Evolutionary conservation across 2,113 vertebrate genomes (phyloP), one percentile per base, ranked within the genome.

Genomic region (Amphiprion percula): DNA sequence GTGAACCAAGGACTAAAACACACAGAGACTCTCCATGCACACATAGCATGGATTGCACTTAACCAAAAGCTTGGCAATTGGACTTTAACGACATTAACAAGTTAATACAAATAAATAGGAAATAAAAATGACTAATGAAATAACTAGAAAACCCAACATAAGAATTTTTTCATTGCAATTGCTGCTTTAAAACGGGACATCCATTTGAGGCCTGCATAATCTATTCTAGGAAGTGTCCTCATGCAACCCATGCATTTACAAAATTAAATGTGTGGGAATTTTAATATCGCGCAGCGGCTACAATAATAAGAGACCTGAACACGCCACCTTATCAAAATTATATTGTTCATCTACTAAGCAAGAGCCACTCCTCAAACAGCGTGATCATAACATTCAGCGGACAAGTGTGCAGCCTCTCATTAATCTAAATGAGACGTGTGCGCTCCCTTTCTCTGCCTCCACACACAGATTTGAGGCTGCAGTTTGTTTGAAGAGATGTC

Each of bases 351-450:
- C 60, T 80, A 65, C 65, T 71, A 58, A 67, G 63, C 55, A 80
- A 37, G 76, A 75, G 72, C 86, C 87, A 90, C 89, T 89, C 88
- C 92, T 93, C 77, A 88, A 90, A 90, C 85, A 89, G 82, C 61
- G 16, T 74, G 86, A 90, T 90, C 79, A 82, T 84, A 89, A 86
- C 76, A 82, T 89, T 88, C 47, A 60, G 55, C 39, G 68, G 80
- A 73, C 61, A 74, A 75, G 80, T 12, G 44, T 68, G 64, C 62
- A 90, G 65, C 83, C 90, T 90, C 74, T 90, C 83, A 86, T 92
- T 90, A 89, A 88, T 87, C 85, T 86, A 85, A 90, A 91, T 86
- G 72, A 91, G 87, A 86, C 68, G 64, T 76, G 79, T 83, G 68
- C 86, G 17, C 76, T 82, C 62, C 67, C 63, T 81, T 33, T 74